phyloP scores from a whole-genome alignment of 2,113 vertebrate species.

The Geococcyx californianus region DNA sequence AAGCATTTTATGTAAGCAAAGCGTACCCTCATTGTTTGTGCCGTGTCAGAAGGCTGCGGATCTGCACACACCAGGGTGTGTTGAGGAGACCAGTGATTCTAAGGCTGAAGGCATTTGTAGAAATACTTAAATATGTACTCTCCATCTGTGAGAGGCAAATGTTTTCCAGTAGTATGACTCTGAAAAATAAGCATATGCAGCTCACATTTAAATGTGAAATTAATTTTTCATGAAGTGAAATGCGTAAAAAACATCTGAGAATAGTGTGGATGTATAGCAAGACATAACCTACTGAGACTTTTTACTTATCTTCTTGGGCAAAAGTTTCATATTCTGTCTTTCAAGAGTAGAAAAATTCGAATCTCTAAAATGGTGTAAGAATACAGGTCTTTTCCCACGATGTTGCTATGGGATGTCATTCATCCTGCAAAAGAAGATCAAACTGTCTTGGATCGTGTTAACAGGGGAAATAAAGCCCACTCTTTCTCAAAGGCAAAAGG shows the following conservation, averaged over 20 bases:
- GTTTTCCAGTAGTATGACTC: background rate
- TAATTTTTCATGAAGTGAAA: background rate
- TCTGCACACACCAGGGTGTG: background rate
- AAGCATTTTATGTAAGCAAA: constrained; percentile 12
- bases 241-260: background rate
- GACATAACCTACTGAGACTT: background rate
- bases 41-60: background rate
- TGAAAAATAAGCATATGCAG: background rate
- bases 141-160: background rate
- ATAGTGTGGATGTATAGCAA: background rate
- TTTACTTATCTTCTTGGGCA: background rate
- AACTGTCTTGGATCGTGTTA: background rate
- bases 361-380: background rate
- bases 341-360: background rate
- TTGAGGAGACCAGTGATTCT: background rate
- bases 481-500: constrained; percentile 1
- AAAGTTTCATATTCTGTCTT: background rate
- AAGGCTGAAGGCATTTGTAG: background rate
- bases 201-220: background rate
- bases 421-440: background rate
- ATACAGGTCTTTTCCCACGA: background rate
- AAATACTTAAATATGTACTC: background rate
- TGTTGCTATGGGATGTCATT: background rate
- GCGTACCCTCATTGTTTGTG: background rate
- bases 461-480: background rate